These are phyloP conservation scores for Sinelater perroti DNA, from an alignment of 2,888 invertebrate species.

Conservation along the genomic window DNA sequence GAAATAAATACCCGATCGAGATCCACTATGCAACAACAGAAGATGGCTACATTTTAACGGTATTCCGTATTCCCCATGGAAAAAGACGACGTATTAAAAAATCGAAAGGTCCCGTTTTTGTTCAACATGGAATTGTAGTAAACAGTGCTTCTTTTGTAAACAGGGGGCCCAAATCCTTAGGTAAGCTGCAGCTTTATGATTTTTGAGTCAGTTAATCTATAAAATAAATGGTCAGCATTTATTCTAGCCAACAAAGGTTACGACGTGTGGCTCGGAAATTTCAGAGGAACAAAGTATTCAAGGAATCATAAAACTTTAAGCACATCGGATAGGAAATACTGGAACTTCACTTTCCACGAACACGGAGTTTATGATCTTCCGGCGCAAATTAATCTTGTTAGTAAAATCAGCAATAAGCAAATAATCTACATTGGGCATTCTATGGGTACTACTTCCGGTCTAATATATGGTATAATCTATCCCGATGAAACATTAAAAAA, in stretches of 20 bases:
- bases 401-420: conserved; percentile 37
- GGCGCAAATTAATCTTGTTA: conserved; percentile 36
- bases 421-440: conserved; percentile 83
- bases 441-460: conserved; percentile 79
- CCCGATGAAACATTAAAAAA: conserved; percentile 73
- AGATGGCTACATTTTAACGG: conserved; percentile 51
- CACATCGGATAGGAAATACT: conserved; percentile 1
- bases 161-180: conserved; percentile 44
- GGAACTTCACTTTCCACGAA: conserved; percentile 39
- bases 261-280: conserved; percentile 64
- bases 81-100: background rate
- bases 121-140: conserved; percentile 53
- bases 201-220: too few species aligned
- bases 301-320: conserved; percentile 12
- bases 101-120: conserved; percentile 50
- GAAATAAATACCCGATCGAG: conserved; percentile 50
- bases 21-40: conserved; percentile 51
- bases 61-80: conserved; percentile 51
- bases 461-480: conserved; percentile 70
- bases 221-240: conserved; percentile 45
- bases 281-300: conserved; percentile 28
- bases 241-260: conserved; percentile 62
- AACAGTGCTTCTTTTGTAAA: conserved; percentile 52
- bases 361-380: conserved; percentile 40
- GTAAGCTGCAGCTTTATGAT: too few species aligned